Evolutionary conservation across 2,113 vertebrate genomes (phyloP), one percentile per base, ranked within the genome.

Genomic region (Zootoca vivipara): DNA sequence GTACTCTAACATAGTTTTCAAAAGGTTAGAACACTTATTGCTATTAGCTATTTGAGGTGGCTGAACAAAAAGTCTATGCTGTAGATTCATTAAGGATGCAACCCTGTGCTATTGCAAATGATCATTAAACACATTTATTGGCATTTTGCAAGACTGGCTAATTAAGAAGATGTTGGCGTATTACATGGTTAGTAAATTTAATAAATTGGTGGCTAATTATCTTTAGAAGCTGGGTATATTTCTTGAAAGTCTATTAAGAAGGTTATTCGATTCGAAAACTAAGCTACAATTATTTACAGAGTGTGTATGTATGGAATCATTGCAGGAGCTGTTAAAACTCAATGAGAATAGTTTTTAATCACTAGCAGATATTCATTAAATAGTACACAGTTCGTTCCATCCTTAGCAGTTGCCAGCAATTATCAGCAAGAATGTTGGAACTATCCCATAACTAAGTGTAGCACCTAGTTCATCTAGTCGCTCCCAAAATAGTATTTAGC

Each of bases 101-200:
- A 74, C 9, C 20, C 40, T 56, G 33, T 46, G n/a, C 38, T 40
- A 78, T 46, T 52, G 56, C 58, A 84, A 87, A 70, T 83, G 30
- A 87, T 89, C 78, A 72, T 87, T 84, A 91, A 89, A 89, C 83
- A 69, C 35, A 64, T 64, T 82, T 85, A 87, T 82, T 85, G 56
- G 81, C 69, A 88, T 86, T 87, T 81, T 52, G 73, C 35, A 62
- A 70, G n/a, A 13, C 67, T 33, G 46, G 85, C 58, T 87, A 90
- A 74, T 80, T 87, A 85, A 85, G 62, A 87, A 78, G 42, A 77
- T 69, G 81, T 69, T 52, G 67, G 70, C 56, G 18, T 85, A 82
- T 85, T 86, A 82, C 77, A 80, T 75, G 81, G 88, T 85, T 91
- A 70, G 78, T 85, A 82, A 91, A 87, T 74, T 82, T 89, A 78